Evolutionary conservation across 2,888 invertebrate species (phyloP), one percentile per base, ranked within the genome.

Genomic region (Eubasilissa splendida): DNA sequence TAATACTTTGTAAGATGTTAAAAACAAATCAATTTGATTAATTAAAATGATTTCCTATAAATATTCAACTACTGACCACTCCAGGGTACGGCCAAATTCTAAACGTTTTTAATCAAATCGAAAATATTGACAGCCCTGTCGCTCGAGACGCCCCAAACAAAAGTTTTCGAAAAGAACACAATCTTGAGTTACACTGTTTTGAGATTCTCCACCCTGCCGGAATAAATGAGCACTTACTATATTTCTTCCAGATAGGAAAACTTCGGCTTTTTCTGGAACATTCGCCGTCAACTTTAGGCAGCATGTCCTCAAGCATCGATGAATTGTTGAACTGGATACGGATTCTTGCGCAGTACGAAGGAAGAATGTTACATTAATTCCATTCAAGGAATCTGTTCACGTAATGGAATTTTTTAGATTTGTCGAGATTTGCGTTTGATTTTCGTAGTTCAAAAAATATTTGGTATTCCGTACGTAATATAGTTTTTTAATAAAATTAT

Each of bases 201-300:
- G 5, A 1, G 22, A 60, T 33, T 63, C 33, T 22, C 11, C 63
- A 11, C 22, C 10, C 8, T 12, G 11, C 7, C n/a, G 33, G 33
- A 11, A 63, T 63, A 12, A 33, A 33, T 4, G 42, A 42, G 42
- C 42, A 7, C 42, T 7, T 7, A 42, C 42, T 42, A 4, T 7
- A 42, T 42, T 42, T 42, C 42, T 42, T 42, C 42, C 42, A 68
- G 68, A 68, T 68, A 68, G 68, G 68, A 58, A 73, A 54, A 73
- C 56, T 73, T 73, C 33, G 12, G 42, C 54, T 11, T 73, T 22
- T 14, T 54, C 56, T 58, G 71, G 42, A 42, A 73, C 22, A 73
- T 73, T 73, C 50, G 31, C 56, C 33, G 33, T 73, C 71, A 56
- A 73, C 22, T 73, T 58, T 31, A 42, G 54, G 56, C 71, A 22